Evolutionary conservation across 2,113 vertebrate species (phyloP).

Genomic region (Myrmophylax atrothorax): DNA sequence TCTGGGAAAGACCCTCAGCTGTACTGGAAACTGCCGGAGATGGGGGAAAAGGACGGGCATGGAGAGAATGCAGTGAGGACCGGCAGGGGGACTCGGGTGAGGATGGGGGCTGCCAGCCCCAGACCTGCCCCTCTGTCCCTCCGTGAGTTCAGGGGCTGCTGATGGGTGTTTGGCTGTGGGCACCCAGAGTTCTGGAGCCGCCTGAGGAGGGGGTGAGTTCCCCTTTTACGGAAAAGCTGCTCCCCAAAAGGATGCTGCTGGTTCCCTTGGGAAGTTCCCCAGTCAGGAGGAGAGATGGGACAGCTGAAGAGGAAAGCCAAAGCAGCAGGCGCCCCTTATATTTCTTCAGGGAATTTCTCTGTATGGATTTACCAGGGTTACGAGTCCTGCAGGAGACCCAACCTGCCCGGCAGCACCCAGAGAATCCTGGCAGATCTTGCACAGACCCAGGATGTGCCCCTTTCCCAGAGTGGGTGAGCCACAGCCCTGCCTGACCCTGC

Average conservation of each 20-base stretch:
- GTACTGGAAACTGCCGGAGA: neutral
- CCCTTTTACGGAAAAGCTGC: neutral
- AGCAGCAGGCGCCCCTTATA: neutral
- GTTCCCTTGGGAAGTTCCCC: neutral
- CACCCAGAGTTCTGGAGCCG: neutral
- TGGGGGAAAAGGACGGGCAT: accelerated
- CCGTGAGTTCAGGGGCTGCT: neutral
- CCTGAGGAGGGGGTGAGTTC: neutral
- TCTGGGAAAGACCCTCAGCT: neutral
- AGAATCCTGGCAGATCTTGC: neutral
- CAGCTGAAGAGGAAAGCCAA: neutral
- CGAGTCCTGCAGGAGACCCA: neutral
- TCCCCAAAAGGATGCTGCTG: neutral
- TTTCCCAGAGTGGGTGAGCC: neutral
- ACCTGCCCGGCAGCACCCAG: neutral
- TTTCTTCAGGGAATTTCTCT: neutral
- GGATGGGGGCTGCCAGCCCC: neutral
- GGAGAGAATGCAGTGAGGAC: neutral
- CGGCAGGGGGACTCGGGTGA: accelerated
- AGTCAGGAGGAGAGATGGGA: neutral
- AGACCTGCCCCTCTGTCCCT: neutral
- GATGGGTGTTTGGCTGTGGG: neutral
- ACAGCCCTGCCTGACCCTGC: neutral
- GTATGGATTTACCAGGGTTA: neutral
- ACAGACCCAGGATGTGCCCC: neutral